Percentiles rank a stretch among this genome's conserved stretches.
phyloP scores from a whole-genome alignment of 2,797 vertebrate genomes.

The Acanthurus leucopareius region DNA sequence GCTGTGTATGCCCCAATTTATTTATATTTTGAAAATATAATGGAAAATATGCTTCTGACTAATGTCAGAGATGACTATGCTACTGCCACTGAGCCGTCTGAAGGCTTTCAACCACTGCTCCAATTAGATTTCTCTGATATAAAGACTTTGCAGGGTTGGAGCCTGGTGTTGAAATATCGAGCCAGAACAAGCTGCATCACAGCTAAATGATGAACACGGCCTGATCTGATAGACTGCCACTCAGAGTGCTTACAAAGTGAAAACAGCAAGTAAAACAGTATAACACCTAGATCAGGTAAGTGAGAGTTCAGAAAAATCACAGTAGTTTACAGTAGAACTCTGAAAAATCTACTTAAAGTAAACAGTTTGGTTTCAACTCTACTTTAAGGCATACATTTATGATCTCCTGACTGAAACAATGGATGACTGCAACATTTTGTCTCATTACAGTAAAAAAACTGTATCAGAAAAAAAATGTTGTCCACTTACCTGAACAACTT shows the following conservation, averaged over 20 bases:
- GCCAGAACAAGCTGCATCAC: constrained; percentile 25
- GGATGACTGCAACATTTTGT: background rate
- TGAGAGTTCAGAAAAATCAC: constrained; percentile 3
- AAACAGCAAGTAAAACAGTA: constrained; percentile 30
- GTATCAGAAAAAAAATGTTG: background rate
- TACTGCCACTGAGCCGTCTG: background rate
- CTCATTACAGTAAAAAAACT: background rate
- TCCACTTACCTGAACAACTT: constrained; percentile 95
- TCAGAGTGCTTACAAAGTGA: constrained; percentile 27
- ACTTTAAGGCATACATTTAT: background rate
- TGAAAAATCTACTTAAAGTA: background rate
- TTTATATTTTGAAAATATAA: background rate
- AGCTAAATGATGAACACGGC: constrained; percentile 20
- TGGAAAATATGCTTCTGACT: background rate
- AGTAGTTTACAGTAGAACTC: constrained; percentile 17
- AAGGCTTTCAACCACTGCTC: constrained; percentile 19
- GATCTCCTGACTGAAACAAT: background rate
- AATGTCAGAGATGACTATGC: background rate
- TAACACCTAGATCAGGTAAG: constrained; percentile 25
- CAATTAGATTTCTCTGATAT: constrained; percentile 8
- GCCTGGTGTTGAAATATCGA: constrained; percentile 39
- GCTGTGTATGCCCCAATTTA: background rate
- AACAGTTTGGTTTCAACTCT: background rate
- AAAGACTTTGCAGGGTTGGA: background rate
- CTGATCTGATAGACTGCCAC: constrained; percentile 11